phyloP scores from a whole-genome alignment of 2,888 invertebrate genomes.

The Reticulitermes lucifugus region DNA sequence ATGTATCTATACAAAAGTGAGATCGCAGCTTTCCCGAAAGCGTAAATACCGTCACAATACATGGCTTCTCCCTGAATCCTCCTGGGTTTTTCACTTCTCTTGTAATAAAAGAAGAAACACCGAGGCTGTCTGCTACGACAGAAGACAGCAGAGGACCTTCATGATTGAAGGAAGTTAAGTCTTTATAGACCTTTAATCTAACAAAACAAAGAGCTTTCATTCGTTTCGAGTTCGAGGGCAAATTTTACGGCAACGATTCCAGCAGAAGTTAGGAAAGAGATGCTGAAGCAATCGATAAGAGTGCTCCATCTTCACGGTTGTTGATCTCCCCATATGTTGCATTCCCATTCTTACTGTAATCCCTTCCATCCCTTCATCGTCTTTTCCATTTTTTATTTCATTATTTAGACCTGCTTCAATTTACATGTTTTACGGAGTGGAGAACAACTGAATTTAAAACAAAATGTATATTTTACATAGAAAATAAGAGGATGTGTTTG shows the following conservation, averaged over 20 bases:
- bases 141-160: neutral
- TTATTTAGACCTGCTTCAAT: neutral
- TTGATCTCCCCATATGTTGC: neutral
- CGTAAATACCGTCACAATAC: neutral
- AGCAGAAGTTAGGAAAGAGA: neutral
- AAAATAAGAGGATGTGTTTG: neutral
- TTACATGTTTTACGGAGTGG: neutral
- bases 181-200: slow-evolving; percentile 30
- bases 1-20: neutral
- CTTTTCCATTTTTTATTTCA: neutral
- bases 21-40: neutral
- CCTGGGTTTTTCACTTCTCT: neutral
- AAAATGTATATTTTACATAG: neutral
- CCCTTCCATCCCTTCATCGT: neutral
- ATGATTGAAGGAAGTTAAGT: slow-evolving; percentile 32
- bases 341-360: neutral
- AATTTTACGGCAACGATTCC: slow-evolving; percentile 21
- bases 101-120: neutral
- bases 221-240: slow-evolving; percentile 20
- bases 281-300: neutral
- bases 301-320: slow-evolving; percentile 2
- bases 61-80: neutral
- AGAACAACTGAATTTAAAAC: neutral
- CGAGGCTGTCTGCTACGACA: neutral
- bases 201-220: slow-evolving; percentile 34